A percentile compares a stretch with the other conserved stretches of the same genome.
Conservation (phyloP, 2,113 vertebrate genomes). For the Brienomyrus longianalis region DNA sequence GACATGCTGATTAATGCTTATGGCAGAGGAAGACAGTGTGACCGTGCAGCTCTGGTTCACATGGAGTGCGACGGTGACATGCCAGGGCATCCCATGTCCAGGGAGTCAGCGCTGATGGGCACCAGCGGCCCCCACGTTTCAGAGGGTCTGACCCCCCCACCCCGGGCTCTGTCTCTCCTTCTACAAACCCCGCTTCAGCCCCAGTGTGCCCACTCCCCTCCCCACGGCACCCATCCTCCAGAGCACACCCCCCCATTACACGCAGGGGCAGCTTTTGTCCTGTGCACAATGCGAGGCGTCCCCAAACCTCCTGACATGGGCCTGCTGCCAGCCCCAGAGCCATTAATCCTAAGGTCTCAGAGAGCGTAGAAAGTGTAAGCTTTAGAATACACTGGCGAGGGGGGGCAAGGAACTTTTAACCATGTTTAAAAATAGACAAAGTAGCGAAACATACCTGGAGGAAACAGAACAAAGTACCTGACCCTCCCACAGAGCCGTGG, state of each 20-base stretch:
- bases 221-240: neutral
- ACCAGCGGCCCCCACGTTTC: neutral
- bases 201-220: neutral
- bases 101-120: neutral
- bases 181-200: neutral
- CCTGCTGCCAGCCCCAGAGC: neutral
- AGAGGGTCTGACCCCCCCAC: neutral
- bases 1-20: neutral
- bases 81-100: neutral
- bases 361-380: neutral
- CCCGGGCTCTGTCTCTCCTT: neutral
- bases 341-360: conserved; percentile 7
- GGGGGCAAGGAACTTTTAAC: neutral
- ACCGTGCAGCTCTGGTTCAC: neutral
- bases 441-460: neutral
- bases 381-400: neutral
- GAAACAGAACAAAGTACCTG: neutral
- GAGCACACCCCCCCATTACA: conserved; percentile 26
- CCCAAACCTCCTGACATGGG: conserved; percentile 9
- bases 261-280: conserved; percentile 28
- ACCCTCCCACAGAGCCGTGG: neutral
- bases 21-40: neutral
- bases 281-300: conserved; percentile 25
- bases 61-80: neutral
- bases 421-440: neutral